Base-by-base conservation (phyloP, 2,888 invertebrate genomes). In the Philopedon plagiatum region DNA sequence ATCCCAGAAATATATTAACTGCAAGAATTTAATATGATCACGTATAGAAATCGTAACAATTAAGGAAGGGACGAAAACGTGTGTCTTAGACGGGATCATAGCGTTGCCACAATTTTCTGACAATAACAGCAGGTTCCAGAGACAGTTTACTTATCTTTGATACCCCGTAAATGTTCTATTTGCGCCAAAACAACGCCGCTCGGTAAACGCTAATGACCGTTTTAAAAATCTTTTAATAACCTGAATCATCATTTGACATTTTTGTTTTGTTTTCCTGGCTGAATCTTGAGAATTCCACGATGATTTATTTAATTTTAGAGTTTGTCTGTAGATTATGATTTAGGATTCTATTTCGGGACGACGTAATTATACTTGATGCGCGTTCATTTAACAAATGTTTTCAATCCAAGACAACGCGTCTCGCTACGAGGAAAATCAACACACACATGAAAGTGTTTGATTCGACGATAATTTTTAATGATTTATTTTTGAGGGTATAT, bases 221-320 rank as follows among this genome's bases (percentile, higher is more conserved):
- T 78, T 75, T 75, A 71, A 76, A 76, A 76, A 79, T 81, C 78
- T 78, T 79, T 80, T 81, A 81, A 81, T 80, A 80, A 78, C 78
- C 74, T 67, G 66, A 77, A 80, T 80, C 78, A 80, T 78, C 78
- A 77, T 77, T 77, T 78, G 81, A 79, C 80, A 80, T 74, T 77
- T 75, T 73, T 70, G 78, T 78, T 78, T 80, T 79, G 78, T 80
- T 80, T 80, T 80, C 78, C 79, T 78, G 78, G 78, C 75, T 71
- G 75, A 67, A 77, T 74, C 76, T 76, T 75, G 76, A 78, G 78
- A 78, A 79, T 80, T 78, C 76, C 78, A 73, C 74, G 76, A 79
- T 79, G 78, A 80, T 80, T 80, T 80, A 80, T 80, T 80, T 80
- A 80, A 80, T 80, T 81, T 80, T 79, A 80, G 80, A 78, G 77